Evolutionary conservation across 2,888 invertebrate species (phyloP), one percentile per base, ranked within the genome.

Genomic region (Eristalinus aeneus): DNA sequence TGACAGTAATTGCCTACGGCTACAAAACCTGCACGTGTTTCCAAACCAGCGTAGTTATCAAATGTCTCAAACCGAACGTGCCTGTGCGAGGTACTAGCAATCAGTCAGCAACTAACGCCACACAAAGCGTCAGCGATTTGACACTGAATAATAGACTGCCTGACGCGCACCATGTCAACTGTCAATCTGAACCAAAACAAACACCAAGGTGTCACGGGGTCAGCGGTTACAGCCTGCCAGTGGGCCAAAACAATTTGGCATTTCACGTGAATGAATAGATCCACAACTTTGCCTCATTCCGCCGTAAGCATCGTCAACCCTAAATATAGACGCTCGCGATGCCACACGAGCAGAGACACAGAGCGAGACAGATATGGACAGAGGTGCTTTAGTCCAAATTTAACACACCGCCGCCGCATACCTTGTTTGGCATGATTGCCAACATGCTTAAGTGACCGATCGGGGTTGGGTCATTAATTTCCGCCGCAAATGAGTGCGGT

Each of bases 351-450:
- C 20, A 9, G 20, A 54, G 10, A 22, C 20, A 9, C 20, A 54
- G 10, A 54, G 10, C 16, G 20, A 54, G 12, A 54, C 54, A 20
- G 54, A 20, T 22, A 54, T 22, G 54, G 23, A 8, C 46, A 46
- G 56, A 11, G 22, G 6, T 22, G 56, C 5, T 56, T 56, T 56
- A 56, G 34, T 68, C 68, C 27, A 69, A 67, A 77, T 67, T 75
- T 60, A 67, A 60, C 60, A 39, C 11, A 32, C 56, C 56, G 23
- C 54, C 58, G 60, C 54, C 72, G 72, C 71, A 77, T 67, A 76
- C 81, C 81, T 81, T 81, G 76, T 73, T 85, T 81, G 81, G 85
- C 73, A 77, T 68, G 60, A 81, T 68, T 76, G 81, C 76, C 72
- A 76, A 60, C 58, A 81, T 75, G 36, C 65, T 12, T 31, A 76